Evolutionary conservation across 92 coral and sea anemone species (phyloP), one percentile per base, ranked within the genome.

Genomic region (Actinostola sp.): DNA sequence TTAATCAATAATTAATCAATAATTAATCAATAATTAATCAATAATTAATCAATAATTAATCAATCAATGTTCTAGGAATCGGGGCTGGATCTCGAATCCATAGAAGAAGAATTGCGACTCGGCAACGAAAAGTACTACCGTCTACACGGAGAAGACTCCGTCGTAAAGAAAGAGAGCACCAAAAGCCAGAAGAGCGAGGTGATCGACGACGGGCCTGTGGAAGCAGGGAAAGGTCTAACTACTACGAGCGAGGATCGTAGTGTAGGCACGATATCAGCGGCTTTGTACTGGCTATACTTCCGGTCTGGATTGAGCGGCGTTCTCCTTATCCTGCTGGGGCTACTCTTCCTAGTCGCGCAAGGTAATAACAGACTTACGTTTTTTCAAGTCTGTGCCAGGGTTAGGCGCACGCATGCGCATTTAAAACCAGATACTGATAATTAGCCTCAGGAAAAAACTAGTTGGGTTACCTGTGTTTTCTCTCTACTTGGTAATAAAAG

Each of bases 231-330:
- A 64, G 94, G 94, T 3, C 56, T 89, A 49, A 48, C 83, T 39
- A 57, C 94, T 44, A 49, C 79, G 20, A 70, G 72, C 4, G 97
- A 90, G 80, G 97, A 90, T 44, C 77, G 97, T 30, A 80, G 71
- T 16, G 97, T 90, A 8, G 97, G 97, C 2, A 90, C 97, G 53
- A 90, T 90, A 64, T 87, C 97, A 0, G 45, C 92, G 7, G 49
- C 61, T 29, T 82, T 90, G 28, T 90, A 90, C 75, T 90, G 92
- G 97, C 70, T 76, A 58, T 90, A 90, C 75, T 90, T 90, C 66
- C 76, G 88, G 60, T 87, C 97, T 49, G 97, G 97, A 31, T 50
- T 90, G 36, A 89, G 86, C 49, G 97, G 82, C 32, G 53, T 83
- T 21, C 78, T 90, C 25, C 62, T 90, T 15, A 44, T 90, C 54